Conservation (phyloP, 2,113 vertebrate species). For the Eolophus roseicapilla region DNA sequence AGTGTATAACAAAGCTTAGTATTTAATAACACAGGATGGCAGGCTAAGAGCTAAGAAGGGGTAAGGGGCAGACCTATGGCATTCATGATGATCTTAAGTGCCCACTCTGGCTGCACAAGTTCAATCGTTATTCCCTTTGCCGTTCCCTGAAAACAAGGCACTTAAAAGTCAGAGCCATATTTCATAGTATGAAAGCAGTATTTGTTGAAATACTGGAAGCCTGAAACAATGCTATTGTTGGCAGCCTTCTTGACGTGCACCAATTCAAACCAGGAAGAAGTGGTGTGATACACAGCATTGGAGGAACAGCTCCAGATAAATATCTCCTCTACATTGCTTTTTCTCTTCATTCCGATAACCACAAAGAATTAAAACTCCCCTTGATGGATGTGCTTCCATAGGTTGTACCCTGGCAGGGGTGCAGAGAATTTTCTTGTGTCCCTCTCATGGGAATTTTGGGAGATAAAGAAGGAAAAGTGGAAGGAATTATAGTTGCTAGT, state of each 20-base stretch:
- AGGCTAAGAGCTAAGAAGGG: background rate
- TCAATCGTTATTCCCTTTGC: background rate
- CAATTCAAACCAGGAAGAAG: conserved; percentile 24
- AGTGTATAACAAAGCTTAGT: background rate
- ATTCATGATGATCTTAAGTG: background rate
- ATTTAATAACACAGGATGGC: background rate
- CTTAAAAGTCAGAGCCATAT: background rate
- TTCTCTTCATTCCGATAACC: conserved; percentile 2
- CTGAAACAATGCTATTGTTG: conserved; percentile 34
- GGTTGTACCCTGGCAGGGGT: background rate
- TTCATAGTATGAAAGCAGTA: background rate
- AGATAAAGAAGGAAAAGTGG: background rate
- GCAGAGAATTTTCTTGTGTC: background rate
- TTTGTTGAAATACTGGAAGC: conserved; percentile 23
- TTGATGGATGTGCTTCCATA: background rate
- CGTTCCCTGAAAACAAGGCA: background rate
- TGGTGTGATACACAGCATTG: background rate
- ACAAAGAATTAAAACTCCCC: background rate
- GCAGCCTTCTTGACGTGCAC: background rate
- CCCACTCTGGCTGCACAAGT: background rate
- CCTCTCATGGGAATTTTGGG: background rate
- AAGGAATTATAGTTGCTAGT: background rate
- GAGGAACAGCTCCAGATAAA: conserved; percentile 5
- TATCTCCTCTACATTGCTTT: background rate
- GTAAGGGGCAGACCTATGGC: background rate